These are phyloP conservation scores for Phaonia tiefii DNA, from an alignment of 2,888 invertebrate species.

Conservation along the genomic window DNA sequence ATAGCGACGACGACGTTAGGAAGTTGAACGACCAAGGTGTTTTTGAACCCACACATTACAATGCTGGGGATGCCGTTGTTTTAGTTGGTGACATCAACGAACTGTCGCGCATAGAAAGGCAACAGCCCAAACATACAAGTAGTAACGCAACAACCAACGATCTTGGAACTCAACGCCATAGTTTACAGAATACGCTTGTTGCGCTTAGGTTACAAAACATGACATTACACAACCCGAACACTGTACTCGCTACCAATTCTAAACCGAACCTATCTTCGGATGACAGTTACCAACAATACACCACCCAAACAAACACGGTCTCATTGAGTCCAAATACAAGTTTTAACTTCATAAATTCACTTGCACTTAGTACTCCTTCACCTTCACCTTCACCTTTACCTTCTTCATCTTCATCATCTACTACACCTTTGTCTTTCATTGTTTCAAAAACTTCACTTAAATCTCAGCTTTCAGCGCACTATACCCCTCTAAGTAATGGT, in stretches of 20 bases:
- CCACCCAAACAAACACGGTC: constrained; percentile 24
- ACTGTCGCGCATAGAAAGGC: constrained; percentile 48
- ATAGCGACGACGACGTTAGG: constrained; percentile 25
- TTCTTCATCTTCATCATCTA: constrained; percentile 12
- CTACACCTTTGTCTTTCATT: constrained; percentile 9
- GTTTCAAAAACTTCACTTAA: constrained; percentile 48
- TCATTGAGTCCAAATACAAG: constrained; percentile 48
- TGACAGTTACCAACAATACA: constrained; percentile 20
- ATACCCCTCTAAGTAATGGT: constrained; percentile 68
- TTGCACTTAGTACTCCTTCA: constrained; percentile 30
- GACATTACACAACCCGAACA: constrained; percentile 32
- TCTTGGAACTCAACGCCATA: neutral
- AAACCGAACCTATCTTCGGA: neutral
- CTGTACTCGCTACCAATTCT: neutral
- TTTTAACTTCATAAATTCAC: constrained; percentile 51
- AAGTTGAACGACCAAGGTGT: neutral
- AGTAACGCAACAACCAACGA: constrained; percentile 34
- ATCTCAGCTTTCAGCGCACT: constrained; percentile 56
- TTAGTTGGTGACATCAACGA: neutral
- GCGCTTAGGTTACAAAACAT: too few species aligned
- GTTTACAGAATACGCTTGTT: constrained; percentile 2
- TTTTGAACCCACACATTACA: neutral
- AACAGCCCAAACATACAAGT: constrained; percentile 40
- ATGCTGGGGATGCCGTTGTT: constrained; percentile 22
- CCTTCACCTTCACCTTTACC: constrained; percentile 29